A percentile compares a stretch with the other conserved stretches of the same genome.
phyloP scores from a whole-genome alignment of 2,113 vertebrate genomes.

The Cheilinus undulatus region DNA sequence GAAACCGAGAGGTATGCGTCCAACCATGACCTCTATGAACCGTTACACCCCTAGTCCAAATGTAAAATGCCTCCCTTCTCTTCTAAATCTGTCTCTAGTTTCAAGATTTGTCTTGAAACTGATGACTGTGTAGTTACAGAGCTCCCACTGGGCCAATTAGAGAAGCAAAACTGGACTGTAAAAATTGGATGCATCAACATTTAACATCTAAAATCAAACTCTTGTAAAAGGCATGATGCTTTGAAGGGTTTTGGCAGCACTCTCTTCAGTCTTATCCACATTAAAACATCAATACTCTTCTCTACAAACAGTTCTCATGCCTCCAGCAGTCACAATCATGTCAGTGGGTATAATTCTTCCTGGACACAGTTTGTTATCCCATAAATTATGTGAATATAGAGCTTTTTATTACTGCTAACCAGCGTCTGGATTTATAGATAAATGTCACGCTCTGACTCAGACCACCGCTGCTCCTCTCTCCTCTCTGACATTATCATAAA shows the following conservation, averaged over 20 bases:
- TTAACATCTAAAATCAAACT: not conserved
- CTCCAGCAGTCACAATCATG: not conserved
- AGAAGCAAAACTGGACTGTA: too few relatives aligned
- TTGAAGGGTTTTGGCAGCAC: too few relatives aligned
- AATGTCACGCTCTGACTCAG: constrained; percentile 3
- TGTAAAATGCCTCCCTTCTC: too few relatives aligned
- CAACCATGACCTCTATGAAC: too few relatives aligned
- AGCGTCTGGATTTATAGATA: constrained; percentile 15
- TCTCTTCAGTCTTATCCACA: not conserved
- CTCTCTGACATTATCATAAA: constrained; percentile 21
- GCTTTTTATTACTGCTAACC: constrained; percentile 7
- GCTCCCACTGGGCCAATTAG: not conserved
- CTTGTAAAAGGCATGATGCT: too few relatives aligned
- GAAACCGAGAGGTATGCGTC: too few relatives aligned
- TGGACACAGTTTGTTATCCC: not conserved
- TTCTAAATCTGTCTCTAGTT: too few relatives aligned
- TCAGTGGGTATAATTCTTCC: not conserved
- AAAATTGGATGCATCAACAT: not conserved
- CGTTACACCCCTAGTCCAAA: too few relatives aligned
- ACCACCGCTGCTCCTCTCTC: constrained; percentile 10
- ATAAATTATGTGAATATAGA: not conserved
- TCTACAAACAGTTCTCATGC: not conserved
- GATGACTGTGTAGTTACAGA: too few relatives aligned
- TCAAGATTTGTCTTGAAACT: too few relatives aligned
- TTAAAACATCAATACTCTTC: not conserved